These are phyloP conservation scores for Melitaea athalia DNA, from an alignment of 2,888 invertebrate genomes.

Conservation along the genomic window DNA sequence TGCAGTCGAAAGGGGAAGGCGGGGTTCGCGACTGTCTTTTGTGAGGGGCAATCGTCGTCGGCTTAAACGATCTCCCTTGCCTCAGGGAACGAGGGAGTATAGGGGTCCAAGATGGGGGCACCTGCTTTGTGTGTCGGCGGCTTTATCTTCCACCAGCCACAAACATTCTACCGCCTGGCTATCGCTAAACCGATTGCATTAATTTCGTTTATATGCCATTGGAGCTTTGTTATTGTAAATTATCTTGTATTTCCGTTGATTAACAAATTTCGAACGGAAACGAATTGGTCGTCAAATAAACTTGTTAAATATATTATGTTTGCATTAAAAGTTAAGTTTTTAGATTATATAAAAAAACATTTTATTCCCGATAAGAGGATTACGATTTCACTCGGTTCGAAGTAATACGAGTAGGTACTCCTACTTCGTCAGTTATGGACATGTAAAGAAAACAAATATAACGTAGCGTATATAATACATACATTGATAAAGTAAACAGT, in stretches of 20 bases:
- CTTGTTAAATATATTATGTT: not conserved
- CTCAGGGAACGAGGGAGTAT: constrained; percentile 43
- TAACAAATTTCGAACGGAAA: not conserved
- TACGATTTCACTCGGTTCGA: constrained; percentile 42
- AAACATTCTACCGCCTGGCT: constrained; percentile 53
- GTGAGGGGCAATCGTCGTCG: constrained; percentile 71
- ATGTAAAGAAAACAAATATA: constrained; percentile 43
- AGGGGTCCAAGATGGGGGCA: constrained; percentile 45
- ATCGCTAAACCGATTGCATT: constrained; percentile 64
- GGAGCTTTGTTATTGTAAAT: constrained; percentile 15
- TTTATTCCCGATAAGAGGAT: constrained; percentile 38
- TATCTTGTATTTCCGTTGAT: constrained; percentile 11
- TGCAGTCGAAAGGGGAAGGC: constrained; percentile 56
- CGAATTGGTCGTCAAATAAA: not conserved
- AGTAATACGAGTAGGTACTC: constrained; percentile 29
- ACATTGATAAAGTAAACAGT: not conserved
- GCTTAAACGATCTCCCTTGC: constrained; percentile 63
- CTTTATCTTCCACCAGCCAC: constrained; percentile 65
- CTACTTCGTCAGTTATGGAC: constrained; percentile 28
- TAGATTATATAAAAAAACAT: not conserved
- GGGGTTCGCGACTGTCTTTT: constrained; percentile 58
- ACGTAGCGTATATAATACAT: constrained; percentile 38
- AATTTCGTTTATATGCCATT: constrained; percentile 41
- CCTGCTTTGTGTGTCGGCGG: constrained; percentile 64
- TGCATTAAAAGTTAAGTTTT: too few relatives aligned